phyloP scores from a whole-genome alignment of 2,888 invertebrate species.

The Amblyteles armatorius region DNA sequence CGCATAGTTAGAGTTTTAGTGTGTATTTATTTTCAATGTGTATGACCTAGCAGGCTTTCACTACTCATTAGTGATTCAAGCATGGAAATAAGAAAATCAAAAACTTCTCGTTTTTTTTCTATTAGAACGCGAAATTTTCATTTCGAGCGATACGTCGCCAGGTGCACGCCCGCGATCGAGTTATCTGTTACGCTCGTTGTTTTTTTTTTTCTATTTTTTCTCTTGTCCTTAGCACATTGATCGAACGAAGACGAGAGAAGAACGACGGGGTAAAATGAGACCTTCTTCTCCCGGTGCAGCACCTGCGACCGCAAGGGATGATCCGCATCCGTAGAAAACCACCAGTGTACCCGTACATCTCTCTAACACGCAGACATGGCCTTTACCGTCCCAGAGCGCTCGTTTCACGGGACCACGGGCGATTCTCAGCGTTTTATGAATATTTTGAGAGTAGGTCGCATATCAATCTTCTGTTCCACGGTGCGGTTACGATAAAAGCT shows the following conservation, averaged over 20 bases:
- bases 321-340: conserved; percentile 38
- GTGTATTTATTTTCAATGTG: too few species aligned
- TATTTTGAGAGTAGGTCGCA: conserved; percentile 55
- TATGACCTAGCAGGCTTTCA: background rate
- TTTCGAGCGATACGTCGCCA: background rate
- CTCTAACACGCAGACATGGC: conserved; percentile 52
- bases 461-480: conserved; percentile 57
- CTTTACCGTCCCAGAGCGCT: conserved; percentile 54
- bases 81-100: background rate
- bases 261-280: background rate
- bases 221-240: background rate
- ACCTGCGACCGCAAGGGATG: conserved; percentile 31
- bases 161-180: background rate
- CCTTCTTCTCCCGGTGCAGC: background rate
- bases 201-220: background rate
- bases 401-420: conserved; percentile 45
- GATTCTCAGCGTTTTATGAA: conserved; percentile 59
- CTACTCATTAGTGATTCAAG: background rate
- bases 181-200: background rate
- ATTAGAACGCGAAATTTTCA: background rate
- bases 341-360: conserved; percentile 54
- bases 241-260: background rate
- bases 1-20: too few species aligned
- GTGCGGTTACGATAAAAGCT: background rate
- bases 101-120: background rate